Conservation (phyloP, 2,888 invertebrate species). For the Dasysyrphus albostriatus region DNA sequence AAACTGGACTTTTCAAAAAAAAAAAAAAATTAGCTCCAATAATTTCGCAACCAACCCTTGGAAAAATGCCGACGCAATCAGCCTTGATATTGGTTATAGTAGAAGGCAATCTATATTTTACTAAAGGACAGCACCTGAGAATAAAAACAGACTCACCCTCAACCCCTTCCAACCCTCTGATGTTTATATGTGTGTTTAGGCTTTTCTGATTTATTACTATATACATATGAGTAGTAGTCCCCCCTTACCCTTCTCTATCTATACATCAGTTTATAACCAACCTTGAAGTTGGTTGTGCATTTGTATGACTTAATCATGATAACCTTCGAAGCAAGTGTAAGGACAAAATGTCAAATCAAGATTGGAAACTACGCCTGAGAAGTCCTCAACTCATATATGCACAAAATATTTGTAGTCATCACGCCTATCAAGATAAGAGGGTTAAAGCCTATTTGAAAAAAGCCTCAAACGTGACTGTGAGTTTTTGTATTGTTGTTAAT, state of each 20-base stretch:
- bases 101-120: not conserved
- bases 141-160: not conserved
- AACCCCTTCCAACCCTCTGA: not conserved
- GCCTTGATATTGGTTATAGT: conserved; percentile 45
- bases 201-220: conserved; percentile 48
- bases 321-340: conserved; percentile 48
- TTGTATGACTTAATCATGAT: conserved; percentile 47
- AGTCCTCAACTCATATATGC: conserved; percentile 7
- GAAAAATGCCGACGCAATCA: conserved; percentile 13
- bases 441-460: conserved; percentile 42
- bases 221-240: not conserved
- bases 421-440: conserved; percentile 40
- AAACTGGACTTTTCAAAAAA: not conserved
- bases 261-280: not conserved
- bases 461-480: conserved; percentile 11
- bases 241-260: not conserved
- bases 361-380: conserved; percentile 32
- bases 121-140: conserved; percentile 9
- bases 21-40: not conserved
- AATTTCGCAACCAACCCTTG: conserved; percentile 19
- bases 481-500: not conserved
- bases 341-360: conserved; percentile 49
- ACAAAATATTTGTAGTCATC: conserved; percentile 40
- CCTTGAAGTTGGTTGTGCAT: conserved; percentile 42
- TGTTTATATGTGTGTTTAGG: not conserved